These are phyloP conservation scores for Columba janthina DNA, from an alignment of 2,113 vertebrate genomes.

Conservation along the genomic window DNA sequence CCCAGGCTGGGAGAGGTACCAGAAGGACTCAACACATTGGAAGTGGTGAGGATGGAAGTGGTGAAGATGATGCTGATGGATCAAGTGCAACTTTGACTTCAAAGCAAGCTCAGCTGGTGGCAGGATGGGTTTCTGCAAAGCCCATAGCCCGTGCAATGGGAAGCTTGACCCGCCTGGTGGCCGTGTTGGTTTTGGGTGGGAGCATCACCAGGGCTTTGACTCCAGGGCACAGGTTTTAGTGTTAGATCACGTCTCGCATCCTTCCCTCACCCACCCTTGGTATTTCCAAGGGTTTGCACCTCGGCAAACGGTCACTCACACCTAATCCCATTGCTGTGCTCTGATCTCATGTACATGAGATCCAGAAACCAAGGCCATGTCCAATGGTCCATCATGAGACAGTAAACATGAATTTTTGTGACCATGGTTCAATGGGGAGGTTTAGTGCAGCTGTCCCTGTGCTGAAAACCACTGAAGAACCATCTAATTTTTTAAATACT, in stretches of 20 bases:
- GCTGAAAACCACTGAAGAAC: background rate
- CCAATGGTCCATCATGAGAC: accelerated
- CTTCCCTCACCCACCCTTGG: background rate
- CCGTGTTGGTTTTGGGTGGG: background rate
- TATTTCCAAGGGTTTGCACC: background rate
- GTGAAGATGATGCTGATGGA: background rate
- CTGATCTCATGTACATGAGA: background rate
- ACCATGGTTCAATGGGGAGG: background rate
- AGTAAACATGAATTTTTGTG: background rate
- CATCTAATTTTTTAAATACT: background rate
- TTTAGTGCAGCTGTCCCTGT: background rate
- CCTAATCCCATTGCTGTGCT: background rate
- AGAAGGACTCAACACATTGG: background rate
- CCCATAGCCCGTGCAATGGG: accelerated
- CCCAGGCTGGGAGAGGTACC: background rate
- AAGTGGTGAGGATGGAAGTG: background rate
- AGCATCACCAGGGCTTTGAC: background rate
- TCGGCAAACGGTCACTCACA: background rate
- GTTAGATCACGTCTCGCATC: background rate
- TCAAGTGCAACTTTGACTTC: background rate
- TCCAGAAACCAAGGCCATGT: background rate
- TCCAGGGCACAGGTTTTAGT: background rate
- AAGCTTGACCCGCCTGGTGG: background rate
- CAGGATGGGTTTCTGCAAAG: background rate
- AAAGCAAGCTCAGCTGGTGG: background rate